Evolutionary conservation across 2,113 vertebrate species (phyloP), one percentile per base, ranked within the genome.

Genomic region (Dasyornis broadbenti): DNA sequence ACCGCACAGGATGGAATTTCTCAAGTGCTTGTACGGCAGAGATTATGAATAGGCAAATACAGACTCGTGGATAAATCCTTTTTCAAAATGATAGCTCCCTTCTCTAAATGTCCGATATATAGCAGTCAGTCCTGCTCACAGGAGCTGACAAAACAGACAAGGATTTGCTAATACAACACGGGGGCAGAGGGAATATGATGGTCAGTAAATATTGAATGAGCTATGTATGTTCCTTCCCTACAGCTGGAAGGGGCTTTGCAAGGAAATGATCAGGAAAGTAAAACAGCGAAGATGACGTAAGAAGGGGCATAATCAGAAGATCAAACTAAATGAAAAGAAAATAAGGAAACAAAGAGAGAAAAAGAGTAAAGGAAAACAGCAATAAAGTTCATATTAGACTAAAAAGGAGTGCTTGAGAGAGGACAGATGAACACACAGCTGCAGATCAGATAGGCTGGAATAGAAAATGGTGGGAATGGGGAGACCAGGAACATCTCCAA

Each of bases 71-170:
- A 70, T 39, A 69, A 86, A 61, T 49, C 5, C 39, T 4, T 70
- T 86, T n/a, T 4, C 53, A 31, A 78, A 90, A 63, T 2, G 8
- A 75, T 14, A 77, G 60, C 22, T 60, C 45, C 60, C 39, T 82
- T 63, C 2, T 3, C 47, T 40, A 30, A 78, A 42, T 15, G 60
- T 24, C 56, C 6, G 4, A 19, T 6, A 15, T 1, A 19, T 0
- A 49, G 26, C 7, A 69, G 70, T 16, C 53, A 87, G 22, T 17
- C 57, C 77, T 1, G 35, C 47, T 81, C 59, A 47, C 9, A 8
- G 33, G 53, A 82, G 49, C 78, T 72, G 73, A 84, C 50, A 61
- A 27, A 81, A 70, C 70, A 66, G 47, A 61, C n/a, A 20, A 35
- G 35, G 76, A 68, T 84, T 78, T 76, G n/a, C n/a, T 47, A 68